Conservation (phyloP, 2,797 vertebrate genomes). For the Coreius guichenoti region DNA sequence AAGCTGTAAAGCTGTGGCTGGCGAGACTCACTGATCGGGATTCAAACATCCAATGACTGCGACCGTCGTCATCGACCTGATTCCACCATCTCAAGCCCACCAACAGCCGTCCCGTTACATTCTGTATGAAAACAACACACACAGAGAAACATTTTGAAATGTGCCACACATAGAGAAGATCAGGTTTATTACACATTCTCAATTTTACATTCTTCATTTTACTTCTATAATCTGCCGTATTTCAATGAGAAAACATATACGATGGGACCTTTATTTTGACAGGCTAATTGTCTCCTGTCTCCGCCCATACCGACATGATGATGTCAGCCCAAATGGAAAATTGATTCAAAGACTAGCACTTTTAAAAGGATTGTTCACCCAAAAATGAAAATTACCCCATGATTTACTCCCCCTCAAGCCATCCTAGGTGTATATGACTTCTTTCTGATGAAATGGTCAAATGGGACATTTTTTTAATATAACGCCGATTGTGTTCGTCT, state of each 20-base stretch:
- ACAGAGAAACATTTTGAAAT: neutral
- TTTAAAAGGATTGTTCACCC: too few species aligned
- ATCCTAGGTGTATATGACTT: too few species aligned
- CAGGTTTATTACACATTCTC: neutral
- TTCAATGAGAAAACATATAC: neutral
- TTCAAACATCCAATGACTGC: slow-evolving; percentile 93
- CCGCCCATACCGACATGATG: neutral
- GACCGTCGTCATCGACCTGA: slow-evolving; percentile 91
- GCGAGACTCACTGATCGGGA: slow-evolving; percentile 82
- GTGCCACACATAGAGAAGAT: slow-evolving; percentile 6
- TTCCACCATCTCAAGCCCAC: slow-evolving; percentile 98
- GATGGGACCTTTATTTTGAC: neutral
- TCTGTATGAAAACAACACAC: slow-evolving; percentile 71
- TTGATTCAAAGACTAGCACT: neutral
- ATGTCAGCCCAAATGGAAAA: neutral
- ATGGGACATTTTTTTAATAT: too few species aligned
- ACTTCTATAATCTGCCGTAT: neutral
- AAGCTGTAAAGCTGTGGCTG: neutral
- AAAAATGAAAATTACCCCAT: too few species aligned
- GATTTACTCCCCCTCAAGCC: too few species aligned
- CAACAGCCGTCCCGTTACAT: slow-evolving; percentile 91
- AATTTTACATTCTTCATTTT: too few species aligned
- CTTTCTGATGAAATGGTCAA: too few species aligned
- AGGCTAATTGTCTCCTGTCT: neutral
- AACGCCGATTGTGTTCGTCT: too few species aligned